Conservation (phyloP, 2,113 vertebrate genomes). For the Heloderma charlesbogerti region DNA sequence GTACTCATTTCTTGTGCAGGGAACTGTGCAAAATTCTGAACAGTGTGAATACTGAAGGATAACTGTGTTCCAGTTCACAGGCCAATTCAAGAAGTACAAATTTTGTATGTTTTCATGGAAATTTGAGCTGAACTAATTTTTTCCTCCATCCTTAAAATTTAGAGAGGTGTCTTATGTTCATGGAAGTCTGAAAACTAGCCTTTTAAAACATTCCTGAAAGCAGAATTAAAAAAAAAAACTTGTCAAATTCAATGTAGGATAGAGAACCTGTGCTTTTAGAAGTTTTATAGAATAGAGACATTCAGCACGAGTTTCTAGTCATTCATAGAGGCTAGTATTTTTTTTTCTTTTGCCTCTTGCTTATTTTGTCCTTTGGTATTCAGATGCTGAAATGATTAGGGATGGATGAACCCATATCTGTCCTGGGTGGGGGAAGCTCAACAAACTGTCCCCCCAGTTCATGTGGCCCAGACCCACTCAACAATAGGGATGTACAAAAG, state of each 20-base stretch:
- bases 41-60: too few relatives aligned
- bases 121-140: too few relatives aligned
- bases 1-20: too few relatives aligned
- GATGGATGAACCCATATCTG: too few relatives aligned
- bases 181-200: not conserved
- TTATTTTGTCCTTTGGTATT: not conserved
- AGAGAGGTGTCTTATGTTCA: not conserved
- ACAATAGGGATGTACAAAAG: too few relatives aligned
- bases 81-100: too few relatives aligned
- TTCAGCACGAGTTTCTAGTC: not conserved
- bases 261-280: not conserved
- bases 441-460: too few relatives aligned
- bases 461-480: too few relatives aligned
- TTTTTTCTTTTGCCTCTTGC: not conserved
- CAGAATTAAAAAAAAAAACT: not conserved
- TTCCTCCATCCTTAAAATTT: not conserved
- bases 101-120: too few relatives aligned
- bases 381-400: not conserved
- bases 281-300: not conserved
- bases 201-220: not conserved
- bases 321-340: not conserved
- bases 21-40: too few relatives aligned
- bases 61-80: too few relatives aligned
- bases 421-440: too few relatives aligned
- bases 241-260: not conserved